Evolutionary conservation across 1,140 invertebrate genomes (phyloP).

Genomic region (Halesus radiatus): DNA sequence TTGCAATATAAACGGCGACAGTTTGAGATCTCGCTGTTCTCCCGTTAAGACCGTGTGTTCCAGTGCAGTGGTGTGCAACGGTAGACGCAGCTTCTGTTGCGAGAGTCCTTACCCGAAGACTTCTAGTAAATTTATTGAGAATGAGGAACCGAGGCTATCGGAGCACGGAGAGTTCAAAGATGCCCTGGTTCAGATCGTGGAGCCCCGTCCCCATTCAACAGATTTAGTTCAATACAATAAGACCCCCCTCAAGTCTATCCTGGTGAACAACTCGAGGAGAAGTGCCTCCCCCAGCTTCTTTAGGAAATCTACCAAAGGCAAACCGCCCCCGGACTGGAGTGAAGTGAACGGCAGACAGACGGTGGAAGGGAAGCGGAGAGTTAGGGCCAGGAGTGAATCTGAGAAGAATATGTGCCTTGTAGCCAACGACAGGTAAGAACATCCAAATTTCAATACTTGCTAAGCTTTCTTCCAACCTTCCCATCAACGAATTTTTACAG

Average conservation of each 20-base stretch:
- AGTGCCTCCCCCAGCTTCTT: constrained; percentile 53
- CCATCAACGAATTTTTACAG: too few relatives aligned
- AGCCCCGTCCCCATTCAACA: constrained; percentile 39
- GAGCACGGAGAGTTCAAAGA: constrained; percentile 50
- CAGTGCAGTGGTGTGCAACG: constrained; percentile 14
- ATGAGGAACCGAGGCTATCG: constrained; percentile 51
- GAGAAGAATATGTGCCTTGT: constrained; percentile 45
- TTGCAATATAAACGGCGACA: constrained; percentile 33
- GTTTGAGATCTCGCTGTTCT: constrained; percentile 15
- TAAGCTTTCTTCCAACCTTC: too few relatives aligned
- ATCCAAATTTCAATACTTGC: too few relatives aligned
- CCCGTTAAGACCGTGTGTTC: constrained; percentile 16
- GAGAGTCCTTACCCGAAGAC: constrained; percentile 3
- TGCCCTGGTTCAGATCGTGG: constrained; percentile 31
- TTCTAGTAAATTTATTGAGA: constrained; percentile 50
- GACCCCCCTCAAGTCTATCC: constrained; percentile 36
- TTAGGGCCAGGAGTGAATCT: constrained; percentile 53
- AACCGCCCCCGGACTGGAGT: constrained; percentile 46
- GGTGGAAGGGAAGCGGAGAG: constrained; percentile 44
- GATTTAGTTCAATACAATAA: constrained; percentile 41
- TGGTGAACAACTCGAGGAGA: constrained; percentile 47
- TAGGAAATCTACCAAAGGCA: constrained; percentile 49
- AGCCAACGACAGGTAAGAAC: constrained; percentile 36
- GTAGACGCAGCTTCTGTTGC: constrained; percentile 14
- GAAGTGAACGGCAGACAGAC: constrained; percentile 31